Evolutionary conservation across 2,888 invertebrate genomes (phyloP), one percentile per base, ranked within the genome.

Genomic region (Vannuccia rotundouncinata): DNA sequence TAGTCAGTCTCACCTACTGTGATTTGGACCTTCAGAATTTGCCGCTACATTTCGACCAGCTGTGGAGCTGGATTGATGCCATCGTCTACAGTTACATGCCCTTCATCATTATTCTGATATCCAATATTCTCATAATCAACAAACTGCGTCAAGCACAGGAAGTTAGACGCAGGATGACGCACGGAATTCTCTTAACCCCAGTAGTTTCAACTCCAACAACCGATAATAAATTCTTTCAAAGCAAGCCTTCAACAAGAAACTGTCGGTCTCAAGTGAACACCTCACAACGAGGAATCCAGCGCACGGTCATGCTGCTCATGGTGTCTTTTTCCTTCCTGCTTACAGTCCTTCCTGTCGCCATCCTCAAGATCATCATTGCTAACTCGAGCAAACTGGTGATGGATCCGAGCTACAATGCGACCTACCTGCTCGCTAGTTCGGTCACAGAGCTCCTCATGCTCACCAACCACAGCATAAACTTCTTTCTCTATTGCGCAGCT

Each of bases 281-380:
- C 45, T 5, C 77, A 1, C 31, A 77, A 31, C 78, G 59, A 17
- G 45, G 59, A 17, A 25, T 59, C 28, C 80, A 80, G 59, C 78
- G 31, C 13, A 79, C 79, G 1, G 17, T 80, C 22, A 80, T 80
- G 80, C 30, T 80, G 80, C 80, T 80, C 29, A 29, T 80, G 1
- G 80, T 80, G 0, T 80, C 80, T 0, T 80, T 79, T n/a, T 31
- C 77, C 1, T 80, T 80, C 31, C 29, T 80, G 29, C 25, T 79
- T 13, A 80, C 80, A 17, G 59, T 59, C 0, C 25, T 80, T 13
- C 80, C 80, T 29, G 29, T 80, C 45, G 17, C 79, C 5, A 79
- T 80, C 25, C 29, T 80, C 29, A 80, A 80, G 29, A 79, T 31
- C 0, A 31, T 80, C 22, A 77, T 77, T 22, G 73, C 73, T 5